Conservation (phyloP, 2,888 invertebrate genomes). For the Erannis defoliaria region DNA sequence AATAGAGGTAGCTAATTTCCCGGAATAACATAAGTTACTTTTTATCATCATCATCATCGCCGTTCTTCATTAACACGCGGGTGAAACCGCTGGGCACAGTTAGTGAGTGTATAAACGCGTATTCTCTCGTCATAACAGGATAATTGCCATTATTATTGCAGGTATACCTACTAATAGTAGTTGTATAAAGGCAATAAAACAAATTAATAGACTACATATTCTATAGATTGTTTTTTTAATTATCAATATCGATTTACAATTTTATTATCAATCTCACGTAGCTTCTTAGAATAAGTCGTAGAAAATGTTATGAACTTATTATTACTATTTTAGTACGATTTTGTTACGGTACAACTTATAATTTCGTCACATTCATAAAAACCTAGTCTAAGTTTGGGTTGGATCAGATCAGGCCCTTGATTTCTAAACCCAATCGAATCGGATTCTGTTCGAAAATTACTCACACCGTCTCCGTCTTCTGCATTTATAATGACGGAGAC, state of each 20-base stretch:
- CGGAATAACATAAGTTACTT: not conserved
- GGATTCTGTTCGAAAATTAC: too few species aligned
- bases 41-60: not conserved
- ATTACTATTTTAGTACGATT: not conserved
- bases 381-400: not conserved
- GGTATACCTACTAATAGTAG: not conserved
- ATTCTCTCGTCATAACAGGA: too few species aligned
- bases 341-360: not conserved
- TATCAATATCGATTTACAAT: not conserved
- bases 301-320: conserved; percentile 2
- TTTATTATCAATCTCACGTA: not conserved
- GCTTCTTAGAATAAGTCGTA: not conserved
- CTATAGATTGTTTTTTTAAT: not conserved
- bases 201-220: not conserved
- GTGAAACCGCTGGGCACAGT: not conserved
- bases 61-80: too few species aligned
- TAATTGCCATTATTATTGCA: too few species aligned
- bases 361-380: not conserved
- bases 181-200: not conserved
- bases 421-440: too few species aligned
- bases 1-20: not conserved
- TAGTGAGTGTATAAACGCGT: not conserved
- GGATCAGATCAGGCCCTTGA: too few species aligned
- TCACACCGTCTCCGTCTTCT: too few species aligned
- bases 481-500: too few species aligned